Evolutionary conservation across 2,797 vertebrate species (phyloP).

Genomic region (Epinephelus coioides): DNA sequence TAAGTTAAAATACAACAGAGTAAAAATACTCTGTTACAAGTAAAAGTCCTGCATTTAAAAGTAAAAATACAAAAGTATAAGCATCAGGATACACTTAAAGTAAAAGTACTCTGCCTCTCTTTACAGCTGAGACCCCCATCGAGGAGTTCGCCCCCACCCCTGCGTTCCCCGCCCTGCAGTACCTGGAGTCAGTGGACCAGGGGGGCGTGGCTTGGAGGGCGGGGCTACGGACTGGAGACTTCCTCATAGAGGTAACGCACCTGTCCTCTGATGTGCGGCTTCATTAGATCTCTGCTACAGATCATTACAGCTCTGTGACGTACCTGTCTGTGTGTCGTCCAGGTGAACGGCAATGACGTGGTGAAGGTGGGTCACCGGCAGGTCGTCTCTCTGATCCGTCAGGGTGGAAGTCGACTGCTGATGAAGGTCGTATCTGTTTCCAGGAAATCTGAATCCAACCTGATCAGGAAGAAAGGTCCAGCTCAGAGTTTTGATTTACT

Average conservation of each 20-base stretch:
- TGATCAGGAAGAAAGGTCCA: conserved; percentile 92
- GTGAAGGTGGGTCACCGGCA: conserved; percentile 90
- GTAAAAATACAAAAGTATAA: no score
- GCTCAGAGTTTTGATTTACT: no score
- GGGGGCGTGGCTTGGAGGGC: conserved; percentile 98
- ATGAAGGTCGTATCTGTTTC: conserved; percentile 98
- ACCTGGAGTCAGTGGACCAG: conserved; percentile 97
- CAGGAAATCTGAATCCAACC: conserved; percentile 93
- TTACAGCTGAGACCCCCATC: conserved; percentile 95
- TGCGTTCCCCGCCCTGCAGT: conserved; percentile 96
- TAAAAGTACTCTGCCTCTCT: background rate
- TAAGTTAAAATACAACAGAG: no score
- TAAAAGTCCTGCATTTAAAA: no score
- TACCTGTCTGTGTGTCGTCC: conserved; percentile 10
- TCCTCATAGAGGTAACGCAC: conserved; percentile 86
- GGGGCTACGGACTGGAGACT: conserved; percentile 90
- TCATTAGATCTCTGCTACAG: background rate
- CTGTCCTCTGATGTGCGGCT: background rate
- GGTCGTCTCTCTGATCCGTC: conserved; percentile 96
- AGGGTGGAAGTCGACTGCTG: conserved; percentile 94
- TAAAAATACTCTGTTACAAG: no score
- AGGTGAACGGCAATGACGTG: conserved; percentile 85
- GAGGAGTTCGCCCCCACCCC: conserved; percentile 98
- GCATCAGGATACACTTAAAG: no score
- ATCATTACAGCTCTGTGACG: background rate